Percentiles rank a stretch among this genome's conserved stretches.
Conservation (phyloP, 2,888 invertebrate species). For the Steromphala cineraria region DNA sequence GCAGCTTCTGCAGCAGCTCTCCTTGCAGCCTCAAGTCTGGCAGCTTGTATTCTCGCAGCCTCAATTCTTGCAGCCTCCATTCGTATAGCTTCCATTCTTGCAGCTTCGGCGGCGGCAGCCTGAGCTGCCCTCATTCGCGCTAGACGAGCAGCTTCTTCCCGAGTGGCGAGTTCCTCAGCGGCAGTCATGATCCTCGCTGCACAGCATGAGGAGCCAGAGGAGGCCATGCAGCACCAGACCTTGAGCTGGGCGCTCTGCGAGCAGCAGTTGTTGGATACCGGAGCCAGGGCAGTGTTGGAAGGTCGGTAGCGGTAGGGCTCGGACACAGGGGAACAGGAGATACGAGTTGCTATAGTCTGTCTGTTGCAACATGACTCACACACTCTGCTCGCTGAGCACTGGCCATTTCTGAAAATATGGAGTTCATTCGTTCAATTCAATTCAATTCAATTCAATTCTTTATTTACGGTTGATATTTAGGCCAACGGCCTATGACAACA, state of each 20-base stretch:
- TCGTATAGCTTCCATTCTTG: not conserved
- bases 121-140: not conserved
- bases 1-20: not conserved
- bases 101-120: not conserved
- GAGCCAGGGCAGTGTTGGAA: not conserved
- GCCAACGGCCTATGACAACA: too few relatives aligned
- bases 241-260: not conserved
- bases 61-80: not conserved
- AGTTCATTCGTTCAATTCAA: too few relatives aligned
- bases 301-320: not conserved
- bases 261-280: not conserved
- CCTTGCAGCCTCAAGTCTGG: not conserved
- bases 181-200: not conserved
- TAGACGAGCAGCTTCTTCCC: not conserved
- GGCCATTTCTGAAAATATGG: not conserved
- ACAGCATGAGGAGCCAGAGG: not conserved
- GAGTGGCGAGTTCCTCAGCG: not conserved
- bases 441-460: too few relatives aligned
- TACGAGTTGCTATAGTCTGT: not conserved
- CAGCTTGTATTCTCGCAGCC: not conserved
- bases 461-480: too few relatives aligned
- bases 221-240: not conserved
- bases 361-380: not conserved
- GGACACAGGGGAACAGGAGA: not conserved
- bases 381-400: not conserved